Conservation (phyloP, 2,797 vertebrate species). For the Myotis vivesi region DNA sequence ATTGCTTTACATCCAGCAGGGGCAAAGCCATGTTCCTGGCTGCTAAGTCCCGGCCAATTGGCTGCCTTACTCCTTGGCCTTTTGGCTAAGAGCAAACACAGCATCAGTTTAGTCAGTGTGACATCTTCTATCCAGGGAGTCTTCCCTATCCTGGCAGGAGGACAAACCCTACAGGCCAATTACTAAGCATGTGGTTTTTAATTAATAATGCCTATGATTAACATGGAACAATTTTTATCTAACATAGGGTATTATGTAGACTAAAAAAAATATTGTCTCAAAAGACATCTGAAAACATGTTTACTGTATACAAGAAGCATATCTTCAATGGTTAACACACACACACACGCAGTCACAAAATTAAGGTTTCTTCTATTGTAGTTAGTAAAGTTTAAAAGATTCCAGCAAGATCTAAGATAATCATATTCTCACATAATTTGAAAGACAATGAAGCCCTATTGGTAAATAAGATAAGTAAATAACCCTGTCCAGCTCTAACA, state of each 20-base stretch:
- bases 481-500: not conserved
- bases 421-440: not conserved
- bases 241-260: not conserved
- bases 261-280: slow-evolving; percentile 16
- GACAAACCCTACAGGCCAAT: slow-evolving; percentile 61
- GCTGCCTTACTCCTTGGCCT: slow-evolving; percentile 62
- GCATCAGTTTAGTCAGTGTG: slow-evolving; percentile 42
- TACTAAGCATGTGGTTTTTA: slow-evolving; percentile 67
- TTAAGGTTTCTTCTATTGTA: not conserved
- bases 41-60: slow-evolving; percentile 41
- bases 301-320: not conserved
- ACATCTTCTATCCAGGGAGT: slow-evolving; percentile 63
- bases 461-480: not conserved
- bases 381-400: not conserved
- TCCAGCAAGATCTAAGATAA: not conserved
- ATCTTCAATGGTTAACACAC: not conserved
- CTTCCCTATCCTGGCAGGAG: slow-evolving; percentile 62
- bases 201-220: slow-evolving; percentile 69
- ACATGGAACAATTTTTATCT: slow-evolving; percentile 47
- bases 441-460: not conserved
- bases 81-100: slow-evolving; percentile 59
- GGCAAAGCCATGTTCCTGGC: slow-evolving; percentile 43
- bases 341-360: not conserved
- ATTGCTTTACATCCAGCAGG: slow-evolving; percentile 2
- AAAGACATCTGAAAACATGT: not conserved